Conservation (phyloP, 2,888 invertebrate species). For the Euzophera pinguis region DNA sequence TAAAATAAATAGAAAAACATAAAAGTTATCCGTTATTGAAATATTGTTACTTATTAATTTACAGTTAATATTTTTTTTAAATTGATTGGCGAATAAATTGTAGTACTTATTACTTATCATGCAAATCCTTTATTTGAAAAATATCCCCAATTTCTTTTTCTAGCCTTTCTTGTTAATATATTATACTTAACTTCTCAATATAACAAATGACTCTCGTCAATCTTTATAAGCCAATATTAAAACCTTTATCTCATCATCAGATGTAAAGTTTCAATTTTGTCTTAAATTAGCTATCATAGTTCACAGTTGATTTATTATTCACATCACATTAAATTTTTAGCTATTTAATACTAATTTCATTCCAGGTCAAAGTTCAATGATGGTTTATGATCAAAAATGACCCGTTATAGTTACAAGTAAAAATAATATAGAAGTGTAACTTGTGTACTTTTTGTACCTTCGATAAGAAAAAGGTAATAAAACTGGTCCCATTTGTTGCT, state of each 20-base stretch:
- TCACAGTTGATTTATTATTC: neutral
- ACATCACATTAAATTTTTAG: neutral
- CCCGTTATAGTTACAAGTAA: slow-evolving; percentile 4
- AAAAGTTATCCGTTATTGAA: too few relatives aligned
- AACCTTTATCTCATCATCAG: neutral
- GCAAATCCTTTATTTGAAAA: too few relatives aligned
- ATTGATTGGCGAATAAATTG: too few relatives aligned
- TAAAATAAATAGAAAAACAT: too few relatives aligned
- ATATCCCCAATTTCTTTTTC: too few relatives aligned
- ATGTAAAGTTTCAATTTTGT: neutral
- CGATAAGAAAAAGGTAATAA: too few relatives aligned
- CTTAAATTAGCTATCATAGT: neutral
- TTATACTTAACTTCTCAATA: neutral
- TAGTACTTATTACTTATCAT: too few relatives aligned
- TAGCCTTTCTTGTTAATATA: neutral
- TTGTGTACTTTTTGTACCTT: neutral
- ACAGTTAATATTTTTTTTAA: too few relatives aligned
- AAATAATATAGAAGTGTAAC: neutral
- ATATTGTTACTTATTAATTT: too few relatives aligned
- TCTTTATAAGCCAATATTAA: neutral
- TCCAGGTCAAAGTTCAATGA: slow-evolving; percentile 2
- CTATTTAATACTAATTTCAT: slow-evolving; percentile 6
- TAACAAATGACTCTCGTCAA: neutral
- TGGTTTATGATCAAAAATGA: neutral
- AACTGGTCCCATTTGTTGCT: too few relatives aligned